A percentile compares a stretch with the other conserved stretches of the same genome.
Conservation (phyloP, 2,113 vertebrate genomes). For the Chaetops frenatus region DNA sequence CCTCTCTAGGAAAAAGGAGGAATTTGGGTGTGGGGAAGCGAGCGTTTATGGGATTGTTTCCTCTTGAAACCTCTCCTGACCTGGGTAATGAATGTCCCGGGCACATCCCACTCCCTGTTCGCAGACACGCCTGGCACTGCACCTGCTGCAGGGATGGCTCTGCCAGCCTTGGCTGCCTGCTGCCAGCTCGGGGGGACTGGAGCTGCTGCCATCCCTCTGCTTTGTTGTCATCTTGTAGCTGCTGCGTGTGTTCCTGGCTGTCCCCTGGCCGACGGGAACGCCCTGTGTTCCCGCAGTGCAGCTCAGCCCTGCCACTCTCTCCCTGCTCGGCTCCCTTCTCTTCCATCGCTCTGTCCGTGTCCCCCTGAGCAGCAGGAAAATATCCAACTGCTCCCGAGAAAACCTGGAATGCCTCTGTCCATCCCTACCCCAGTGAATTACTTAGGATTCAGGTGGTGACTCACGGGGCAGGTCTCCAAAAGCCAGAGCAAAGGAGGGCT, state of each 20-base stretch:
- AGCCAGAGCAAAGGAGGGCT: not conserved
- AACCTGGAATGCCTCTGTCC: not conserved
- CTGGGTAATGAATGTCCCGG: rapidly evolving
- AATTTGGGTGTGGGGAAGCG: not conserved
- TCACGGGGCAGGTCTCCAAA: not conserved
- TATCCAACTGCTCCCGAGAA: not conserved
- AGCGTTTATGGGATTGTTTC: not conserved
- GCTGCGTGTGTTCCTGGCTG: not conserved
- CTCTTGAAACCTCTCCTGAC: not conserved
- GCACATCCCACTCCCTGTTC: not conserved
- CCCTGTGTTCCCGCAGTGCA: rapidly evolving
- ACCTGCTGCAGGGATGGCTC: not conserved
- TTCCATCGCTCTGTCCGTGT: not conserved
- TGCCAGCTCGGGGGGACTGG: not conserved
- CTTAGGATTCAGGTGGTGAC: not conserved
- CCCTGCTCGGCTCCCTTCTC: not conserved
- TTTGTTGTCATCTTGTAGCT: not conserved
- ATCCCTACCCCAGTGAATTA: not conserved
- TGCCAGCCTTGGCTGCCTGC: not conserved
- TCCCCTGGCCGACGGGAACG: not conserved
- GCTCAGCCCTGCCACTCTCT: rapidly evolving
- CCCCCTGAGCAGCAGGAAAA: not conserved
- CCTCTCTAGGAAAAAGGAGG: not conserved
- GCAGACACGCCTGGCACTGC: not conserved
- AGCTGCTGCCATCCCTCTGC: not conserved